Base-by-base conservation (phyloP, 2,888 invertebrate species). In the Ophioninae sp. region DNA sequence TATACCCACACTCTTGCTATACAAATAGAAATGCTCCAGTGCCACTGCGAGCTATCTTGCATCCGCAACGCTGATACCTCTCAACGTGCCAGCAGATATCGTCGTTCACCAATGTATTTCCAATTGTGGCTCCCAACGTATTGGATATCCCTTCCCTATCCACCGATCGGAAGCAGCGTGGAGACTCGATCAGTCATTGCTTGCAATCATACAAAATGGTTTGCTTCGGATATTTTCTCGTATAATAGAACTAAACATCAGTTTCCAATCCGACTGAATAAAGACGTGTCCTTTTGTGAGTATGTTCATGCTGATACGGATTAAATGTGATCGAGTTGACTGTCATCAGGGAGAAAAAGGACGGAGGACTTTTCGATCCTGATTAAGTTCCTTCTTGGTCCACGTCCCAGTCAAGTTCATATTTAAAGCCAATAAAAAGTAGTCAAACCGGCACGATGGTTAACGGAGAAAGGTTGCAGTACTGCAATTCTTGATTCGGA, bases 81-180 rank as follows among this genome's bases (percentile, higher is more conserved):
- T 68, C 23, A 3, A 50, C 5, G 17, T 68, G 23, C 50, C 68
- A 44, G 17, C 62, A 73, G 59, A 62, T 44, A 13, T 65, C 57
- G 20, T 13, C 8, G 23, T 61, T n/a, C 39, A 69, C 56, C 50
- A 39, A 62, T 62, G 61, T 64, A 69, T 69, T 69, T 75, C 20
- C 37, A 44, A 75, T 67, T 75, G 64, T 44, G 17, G 56, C 30
- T 20, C 20, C 30, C 64, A 20, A 56, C 70, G 13, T 70, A 69
- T 75, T 56, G 75, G 75, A 62, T 61, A 61, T 75, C 23, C 41
- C 39, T 62, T n/a, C 69, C 56, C 39, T 44, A 21, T 39, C n/a
- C n/a, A n/a, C n/a, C 41, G 57, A 57, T 67, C 30, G 21, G 56
- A 56, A 7, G 65, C 68, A 69, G 17, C 56, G 39, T 10, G 21